Conservation (phyloP, 1,140 invertebrate species). For the Helicorthomorpha holstii region DNA sequence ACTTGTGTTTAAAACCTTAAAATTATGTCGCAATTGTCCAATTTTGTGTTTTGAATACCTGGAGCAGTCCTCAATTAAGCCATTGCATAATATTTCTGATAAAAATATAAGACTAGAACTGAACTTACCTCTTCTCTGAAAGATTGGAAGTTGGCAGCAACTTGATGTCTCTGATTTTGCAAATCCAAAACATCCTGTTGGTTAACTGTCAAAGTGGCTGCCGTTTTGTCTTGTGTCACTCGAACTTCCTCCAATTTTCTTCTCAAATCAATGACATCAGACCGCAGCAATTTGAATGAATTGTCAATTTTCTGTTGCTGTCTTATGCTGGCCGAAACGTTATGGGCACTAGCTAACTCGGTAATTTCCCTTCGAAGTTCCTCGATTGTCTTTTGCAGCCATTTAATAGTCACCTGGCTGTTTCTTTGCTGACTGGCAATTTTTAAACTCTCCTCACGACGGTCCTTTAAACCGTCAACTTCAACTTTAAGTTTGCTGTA, state of each 20-base stretch:
- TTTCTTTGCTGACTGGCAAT: neutral
- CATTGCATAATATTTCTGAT: no score
- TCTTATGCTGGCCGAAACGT: constrained; percentile 8
- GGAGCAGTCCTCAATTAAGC: no score
- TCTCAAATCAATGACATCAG: constrained; percentile 7
- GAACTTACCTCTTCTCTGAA: constrained; percentile 3
- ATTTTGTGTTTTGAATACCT: no score
- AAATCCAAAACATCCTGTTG: constrained; percentile 9
- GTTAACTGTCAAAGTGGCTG: constrained; percentile 5
- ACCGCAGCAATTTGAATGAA: constrained; percentile 3
- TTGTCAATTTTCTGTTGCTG: constrained; percentile 5
- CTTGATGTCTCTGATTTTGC: neutral
- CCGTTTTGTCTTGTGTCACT: constrained; percentile 4
- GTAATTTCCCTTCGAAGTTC: constrained; percentile 9
- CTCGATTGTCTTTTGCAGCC: constrained; percentile 11
- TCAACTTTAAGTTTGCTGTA: constrained; percentile 4
- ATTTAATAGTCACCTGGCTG: constrained; percentile 7
- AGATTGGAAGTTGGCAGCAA: neutral
- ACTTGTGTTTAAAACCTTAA: no score
- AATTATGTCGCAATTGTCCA: no score
- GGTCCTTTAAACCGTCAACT: constrained; percentile 3
- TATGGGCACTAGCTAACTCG: constrained; percentile 11
- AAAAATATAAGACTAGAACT: neutral
- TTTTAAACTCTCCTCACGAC: neutral
- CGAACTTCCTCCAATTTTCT: constrained; percentile 6